Evolutionary conservation across 1,140 invertebrate genomes (phyloP), one percentile per base, ranked within the genome.

Genomic region (Whitmania pigra): DNA sequence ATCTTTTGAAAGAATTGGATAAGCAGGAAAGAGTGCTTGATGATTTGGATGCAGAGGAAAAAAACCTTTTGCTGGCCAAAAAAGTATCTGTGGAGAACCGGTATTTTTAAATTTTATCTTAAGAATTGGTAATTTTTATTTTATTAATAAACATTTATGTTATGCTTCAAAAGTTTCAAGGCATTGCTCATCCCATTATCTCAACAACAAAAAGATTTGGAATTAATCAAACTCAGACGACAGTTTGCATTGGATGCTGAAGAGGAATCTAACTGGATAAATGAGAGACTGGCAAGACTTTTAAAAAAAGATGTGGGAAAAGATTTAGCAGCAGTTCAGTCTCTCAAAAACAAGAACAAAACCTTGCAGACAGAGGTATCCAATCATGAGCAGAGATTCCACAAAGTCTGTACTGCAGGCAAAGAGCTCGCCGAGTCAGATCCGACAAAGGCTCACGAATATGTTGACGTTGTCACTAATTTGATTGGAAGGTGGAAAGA

Each of bases 221-320:
- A 94, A 75, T 96, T 97, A 85, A 97, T 97, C 83, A 99, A 99
- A 83, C 93, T 97, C 83, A 94, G 95, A 2, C 97, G 94, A 87
- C 96, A 99, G 82, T 99, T 99, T 85, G 87, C 93, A 53, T 87
- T 96, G 73, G 96, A 99, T 82, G 89, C 99, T 71, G 96, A 98
- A 79, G 97, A 99, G 82, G 97, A 99, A 82, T 94, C 97, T 77
- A 82, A 98, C 13, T 99, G 96, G 95, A 94, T 99, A 73, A 87
- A 88, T 66, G 97, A 99, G 81, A 92, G 93, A 0, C 86, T 92
- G 72, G 93, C 94, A 0, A 86, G 93, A 71, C 94, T 95, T 0
- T 89, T 87, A 29, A 93, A 90, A 75, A 87, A 85, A 0, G 92
- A 97, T 73, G 94, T 92, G 80, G 96, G 96, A 66, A 97, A 93